phyloP scores from a whole-genome alignment of 2,113 vertebrate genomes.

The Galbula dea region DNA sequence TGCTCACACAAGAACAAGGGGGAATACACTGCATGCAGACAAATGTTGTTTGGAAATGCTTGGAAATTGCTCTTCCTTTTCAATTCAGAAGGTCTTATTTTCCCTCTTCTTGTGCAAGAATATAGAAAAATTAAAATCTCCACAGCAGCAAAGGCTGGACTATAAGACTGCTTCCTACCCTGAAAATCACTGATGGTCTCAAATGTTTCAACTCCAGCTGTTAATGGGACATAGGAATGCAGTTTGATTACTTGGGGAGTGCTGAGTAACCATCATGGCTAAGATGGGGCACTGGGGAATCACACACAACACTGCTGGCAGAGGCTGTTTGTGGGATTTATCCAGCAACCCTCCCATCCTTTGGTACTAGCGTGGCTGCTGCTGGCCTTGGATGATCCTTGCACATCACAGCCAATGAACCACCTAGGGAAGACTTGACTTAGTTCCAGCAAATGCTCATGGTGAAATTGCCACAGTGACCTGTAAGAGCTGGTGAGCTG shows the following conservation, averaged over 20 bases:
- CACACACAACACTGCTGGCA: neutral
- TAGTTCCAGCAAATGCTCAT: neutral
- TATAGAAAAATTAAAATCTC: neutral
- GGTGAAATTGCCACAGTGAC: neutral
- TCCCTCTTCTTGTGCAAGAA: neutral
- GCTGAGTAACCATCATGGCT: rapidly evolving
- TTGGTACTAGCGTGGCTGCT: neutral
- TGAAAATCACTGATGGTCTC: neutral
- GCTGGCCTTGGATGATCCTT: neutral
- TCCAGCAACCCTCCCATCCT: neutral
- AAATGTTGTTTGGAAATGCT: neutral
- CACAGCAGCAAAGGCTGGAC: neutral
- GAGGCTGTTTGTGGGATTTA: neutral
- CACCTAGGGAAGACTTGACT: neutral
- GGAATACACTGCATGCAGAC: neutral
- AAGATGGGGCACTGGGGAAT: neutral
- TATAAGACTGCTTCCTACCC: neutral
- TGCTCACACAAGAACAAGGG: neutral
- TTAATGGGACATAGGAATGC: neutral
- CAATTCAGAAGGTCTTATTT: neutral
- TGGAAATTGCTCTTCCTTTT: neutral
- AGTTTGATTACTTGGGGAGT: neutral
- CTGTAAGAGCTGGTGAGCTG: neutral
- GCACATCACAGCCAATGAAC: neutral
- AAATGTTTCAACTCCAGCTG: neutral